Base-by-base conservation (phyloP, 2,797 vertebrate genomes). In the Nannoperca obscura region DNA sequence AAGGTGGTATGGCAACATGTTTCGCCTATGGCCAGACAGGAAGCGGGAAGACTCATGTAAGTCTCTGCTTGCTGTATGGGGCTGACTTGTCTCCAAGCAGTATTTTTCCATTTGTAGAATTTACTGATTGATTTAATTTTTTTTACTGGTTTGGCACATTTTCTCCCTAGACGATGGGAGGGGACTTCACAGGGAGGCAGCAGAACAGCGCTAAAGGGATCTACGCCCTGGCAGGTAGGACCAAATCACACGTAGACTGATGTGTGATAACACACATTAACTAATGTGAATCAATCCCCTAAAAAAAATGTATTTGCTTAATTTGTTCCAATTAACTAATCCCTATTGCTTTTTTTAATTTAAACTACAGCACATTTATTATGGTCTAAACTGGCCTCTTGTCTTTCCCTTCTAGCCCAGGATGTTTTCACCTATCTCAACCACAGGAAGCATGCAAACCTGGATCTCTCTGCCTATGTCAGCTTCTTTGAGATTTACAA, bases 401-500 rank as follows among this genome's bases (percentile, higher is more conserved):
- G 54, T 72, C 85, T 67, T 86, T 88, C 32, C 20, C 72, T 61
- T 71, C 17, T 63, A 99, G 98, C 98, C 61, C 96, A 95, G 47
- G 98, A 99, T 71, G 97, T 99, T 73, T 99, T 99, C 81, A 54
- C 95, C 11, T 92, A 96, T 60, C 93, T 97, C 83, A 95, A 89
- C 66, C 96, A 99, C 84, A 93, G 95, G 74, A 94, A 82, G 15
- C 97, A 97, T 80, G 85, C 82, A n/a, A 89, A 73, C 71, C 83
- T 95, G 84, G 91, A 95, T 76, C 89, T 99, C 32, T 94, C 94
- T 72, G 95, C 96, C 22, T 97, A 95, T 36, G 97, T 98, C 81
- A 97, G 97, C 32, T 99, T 99, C 93, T 99, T 99, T 87, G 98
- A 99, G 91, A 99, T 99, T 90, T 99, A 99, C 93, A 99, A 99